These are phyloP conservation scores for Mycogona germanica DNA, from an alignment of 2,888 invertebrate genomes.

Conservation along the genomic window DNA sequence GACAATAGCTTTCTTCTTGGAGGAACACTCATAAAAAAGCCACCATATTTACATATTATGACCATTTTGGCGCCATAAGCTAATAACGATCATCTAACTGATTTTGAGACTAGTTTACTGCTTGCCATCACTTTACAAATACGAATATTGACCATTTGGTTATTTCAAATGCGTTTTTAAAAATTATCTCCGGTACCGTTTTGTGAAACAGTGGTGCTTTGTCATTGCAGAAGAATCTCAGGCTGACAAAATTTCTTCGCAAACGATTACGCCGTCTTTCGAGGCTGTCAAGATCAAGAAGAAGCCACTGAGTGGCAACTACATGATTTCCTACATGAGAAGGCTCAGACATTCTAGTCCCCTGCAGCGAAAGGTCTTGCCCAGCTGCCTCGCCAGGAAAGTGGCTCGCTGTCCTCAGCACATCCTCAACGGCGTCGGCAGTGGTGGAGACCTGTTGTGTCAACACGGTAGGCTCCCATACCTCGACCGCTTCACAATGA, in stretches of 20 bases:
- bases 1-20: too few relatives aligned
- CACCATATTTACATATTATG: too few relatives aligned
- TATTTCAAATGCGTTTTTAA: too few relatives aligned
- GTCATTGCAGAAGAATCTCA: not conserved
- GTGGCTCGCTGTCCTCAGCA: constrained; percentile 11
- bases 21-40: too few relatives aligned
- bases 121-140: too few relatives aligned
- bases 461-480: not conserved
- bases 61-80: too few relatives aligned
- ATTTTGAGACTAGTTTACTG: too few relatives aligned
- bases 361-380: not conserved
- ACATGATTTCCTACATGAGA: constrained; percentile 5
- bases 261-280: not conserved
- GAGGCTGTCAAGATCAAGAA: constrained; percentile 3
- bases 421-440: not conserved
- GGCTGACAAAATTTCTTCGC: constrained; percentile 4
- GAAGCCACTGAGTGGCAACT: constrained; percentile 3
- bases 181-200: too few relatives aligned
- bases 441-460: not conserved
- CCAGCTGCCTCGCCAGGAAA: not conserved
- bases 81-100: too few relatives aligned
- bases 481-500: not conserved
- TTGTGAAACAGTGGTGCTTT: too few relatives aligned
- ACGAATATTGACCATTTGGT: too few relatives aligned
- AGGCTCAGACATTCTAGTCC: constrained; percentile 13